phyloP scores from a whole-genome alignment of 1,140 invertebrate genomes.

The Drosophila mojavensis region DNA sequence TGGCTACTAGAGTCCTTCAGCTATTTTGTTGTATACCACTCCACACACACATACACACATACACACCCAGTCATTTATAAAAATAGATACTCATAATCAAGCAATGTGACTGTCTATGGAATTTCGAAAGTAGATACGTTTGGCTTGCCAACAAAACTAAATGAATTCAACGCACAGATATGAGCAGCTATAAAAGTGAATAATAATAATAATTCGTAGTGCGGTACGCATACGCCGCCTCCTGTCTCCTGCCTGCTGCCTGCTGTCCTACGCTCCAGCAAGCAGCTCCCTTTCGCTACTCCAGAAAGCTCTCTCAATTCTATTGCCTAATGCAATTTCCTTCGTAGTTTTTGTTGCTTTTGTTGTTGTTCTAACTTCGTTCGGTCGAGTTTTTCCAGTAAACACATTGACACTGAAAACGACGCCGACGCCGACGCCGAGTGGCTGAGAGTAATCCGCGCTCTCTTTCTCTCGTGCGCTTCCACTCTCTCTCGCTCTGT shows the following conservation, averaged over 20 bases:
- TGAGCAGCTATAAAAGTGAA: slow-evolving; percentile 56
- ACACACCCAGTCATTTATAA: too few species aligned
- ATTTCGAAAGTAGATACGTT: slow-evolving; percentile 10
- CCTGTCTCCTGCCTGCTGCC: not conserved
- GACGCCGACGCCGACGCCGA: slow-evolving; percentile 15
- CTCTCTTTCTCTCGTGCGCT: not conserved
- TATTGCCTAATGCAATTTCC: slow-evolving; percentile 54
- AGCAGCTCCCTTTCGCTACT: too few species aligned
- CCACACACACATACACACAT: too few species aligned
- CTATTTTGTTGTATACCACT: too few species aligned
- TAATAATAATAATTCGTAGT: slow-evolving; percentile 60
- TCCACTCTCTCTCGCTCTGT: not conserved
- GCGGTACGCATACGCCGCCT: not conserved
- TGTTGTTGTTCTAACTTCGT: slow-evolving; percentile 48
- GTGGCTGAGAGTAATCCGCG: not conserved
- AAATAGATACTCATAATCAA: too few species aligned
- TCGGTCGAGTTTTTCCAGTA: slow-evolving; percentile 36
- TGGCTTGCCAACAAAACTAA: slow-evolving; percentile 8
- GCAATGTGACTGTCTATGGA: too few species aligned
- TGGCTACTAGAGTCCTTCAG: too few species aligned
- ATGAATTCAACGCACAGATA: slow-evolving; percentile 18
- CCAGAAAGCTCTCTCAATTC: not conserved
- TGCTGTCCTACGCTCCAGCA: too few species aligned
- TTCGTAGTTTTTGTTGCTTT: slow-evolving; percentile 18
- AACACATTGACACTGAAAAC: slow-evolving; percentile 44